phyloP scores from a whole-genome alignment of 1,140 invertebrate species.

The Drosophila nigrodunni region DNA sequence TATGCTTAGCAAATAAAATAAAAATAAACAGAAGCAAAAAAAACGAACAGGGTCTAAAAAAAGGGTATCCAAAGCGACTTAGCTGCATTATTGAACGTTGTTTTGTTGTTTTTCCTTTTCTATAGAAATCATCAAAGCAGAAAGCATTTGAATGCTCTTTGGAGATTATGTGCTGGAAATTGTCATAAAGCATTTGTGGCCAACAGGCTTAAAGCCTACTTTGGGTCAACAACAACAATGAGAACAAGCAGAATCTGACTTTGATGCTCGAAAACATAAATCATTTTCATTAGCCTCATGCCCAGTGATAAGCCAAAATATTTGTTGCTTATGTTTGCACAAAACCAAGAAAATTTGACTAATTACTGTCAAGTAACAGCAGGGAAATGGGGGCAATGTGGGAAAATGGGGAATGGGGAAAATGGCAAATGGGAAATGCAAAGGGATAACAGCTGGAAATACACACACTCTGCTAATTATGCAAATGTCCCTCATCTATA shows the following conservation, averaged over 20 bases:
- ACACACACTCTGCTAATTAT: constrained; percentile 55
- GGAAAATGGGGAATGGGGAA: no score
- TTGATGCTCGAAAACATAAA: constrained; percentile 30
- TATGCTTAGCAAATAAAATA: neutral
- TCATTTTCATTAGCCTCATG: constrained; percentile 33
- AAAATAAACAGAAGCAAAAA: no score
- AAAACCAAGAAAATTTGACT: constrained; percentile 45
- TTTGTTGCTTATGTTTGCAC: constrained; percentile 10
- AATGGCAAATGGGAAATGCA: no score
- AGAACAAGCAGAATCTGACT: neutral
- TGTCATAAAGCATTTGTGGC: constrained; percentile 12
- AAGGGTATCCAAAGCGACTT: constrained; percentile 4
- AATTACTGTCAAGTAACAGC: constrained; percentile 50
- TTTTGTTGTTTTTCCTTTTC: neutral
- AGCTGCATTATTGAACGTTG: neutral
- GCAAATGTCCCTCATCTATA: constrained; percentile 38
- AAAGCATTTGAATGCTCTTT: constrained; percentile 25
- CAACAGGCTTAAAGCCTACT: neutral
- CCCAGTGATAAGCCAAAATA: constrained; percentile 5
- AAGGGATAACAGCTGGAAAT: no score
- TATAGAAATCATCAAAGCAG: constrained; percentile 58
- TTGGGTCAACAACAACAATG: neutral
- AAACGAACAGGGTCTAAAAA: neutral
- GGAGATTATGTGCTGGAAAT: constrained; percentile 13
- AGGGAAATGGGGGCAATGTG: constrained; percentile 11